phyloP scores from a whole-genome alignment of 2,888 invertebrate genomes.

The Trilocha varians region DNA sequence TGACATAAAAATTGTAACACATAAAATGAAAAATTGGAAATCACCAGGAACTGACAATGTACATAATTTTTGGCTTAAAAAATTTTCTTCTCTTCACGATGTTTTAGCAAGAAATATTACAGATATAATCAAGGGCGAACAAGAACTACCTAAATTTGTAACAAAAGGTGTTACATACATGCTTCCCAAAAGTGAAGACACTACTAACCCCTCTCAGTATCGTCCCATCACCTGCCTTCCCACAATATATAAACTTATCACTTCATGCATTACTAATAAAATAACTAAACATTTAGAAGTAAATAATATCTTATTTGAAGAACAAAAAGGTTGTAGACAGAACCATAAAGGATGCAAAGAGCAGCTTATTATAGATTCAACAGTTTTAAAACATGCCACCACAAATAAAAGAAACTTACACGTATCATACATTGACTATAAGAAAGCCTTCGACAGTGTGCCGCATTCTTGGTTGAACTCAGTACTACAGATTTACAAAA shows the following conservation, averaged over 20 bases:
- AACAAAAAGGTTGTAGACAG: constrained; percentile 8
- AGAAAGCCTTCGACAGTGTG: constrained; percentile 6
- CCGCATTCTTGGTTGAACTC: constrained; percentile 9
- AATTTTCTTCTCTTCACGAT: not conserved
- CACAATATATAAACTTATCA: constrained; percentile 7
- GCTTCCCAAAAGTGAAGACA: constrained; percentile 10
- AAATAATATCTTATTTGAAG: constrained; percentile 7
- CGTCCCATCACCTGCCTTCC: not conserved
- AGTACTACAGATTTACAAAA: constrained; percentile 9
- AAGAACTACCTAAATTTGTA: constrained; percentile 8
- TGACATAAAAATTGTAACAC: not conserved
- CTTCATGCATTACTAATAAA: constrained; percentile 6
- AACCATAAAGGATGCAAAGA: constrained; percentile 10
- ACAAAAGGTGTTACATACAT: constrained; percentile 12
- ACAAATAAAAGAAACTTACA: constrained; percentile 3
- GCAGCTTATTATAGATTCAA: constrained; percentile 9
- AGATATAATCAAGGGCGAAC: not conserved
- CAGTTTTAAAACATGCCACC: constrained; percentile 3
- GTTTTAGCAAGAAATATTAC: not conserved
- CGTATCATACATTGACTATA: constrained; percentile 7
- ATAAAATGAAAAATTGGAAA: not conserved
- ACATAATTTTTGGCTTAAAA: constrained; percentile 1
- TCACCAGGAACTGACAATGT: not conserved
- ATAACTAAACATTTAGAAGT: constrained; percentile 5
- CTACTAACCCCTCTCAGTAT: no score